These are phyloP conservation scores for Dinomys branickii DNA, from an alignment of 2,113 vertebrate genomes.

Conservation along the genomic window DNA sequence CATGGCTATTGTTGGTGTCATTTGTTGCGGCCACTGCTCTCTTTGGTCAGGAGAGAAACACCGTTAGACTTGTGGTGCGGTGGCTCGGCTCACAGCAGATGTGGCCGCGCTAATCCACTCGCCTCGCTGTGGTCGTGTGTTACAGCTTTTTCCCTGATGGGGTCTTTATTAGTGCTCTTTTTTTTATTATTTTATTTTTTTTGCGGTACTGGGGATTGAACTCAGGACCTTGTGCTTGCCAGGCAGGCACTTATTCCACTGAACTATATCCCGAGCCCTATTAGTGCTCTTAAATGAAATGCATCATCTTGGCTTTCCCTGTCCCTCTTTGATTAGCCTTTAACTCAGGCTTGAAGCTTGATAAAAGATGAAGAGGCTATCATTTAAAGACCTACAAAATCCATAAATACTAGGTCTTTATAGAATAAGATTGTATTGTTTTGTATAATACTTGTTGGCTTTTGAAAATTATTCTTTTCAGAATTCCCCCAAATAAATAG, in stretches of 20 bases:
- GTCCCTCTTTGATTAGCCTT: not conserved
- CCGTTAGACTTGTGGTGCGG: not conserved
- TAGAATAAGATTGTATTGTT: slow-evolving; percentile 19
- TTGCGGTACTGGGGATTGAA: too few species aligned
- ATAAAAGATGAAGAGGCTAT: not conserved
- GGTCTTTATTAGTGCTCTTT: slow-evolving; percentile 15
- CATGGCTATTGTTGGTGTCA: not conserved
- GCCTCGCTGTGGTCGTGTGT: not conserved
- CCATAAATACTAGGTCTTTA: not conserved
- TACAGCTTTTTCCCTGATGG: not conserved
- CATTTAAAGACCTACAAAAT: slow-evolving; percentile 13
- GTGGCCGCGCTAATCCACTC: not conserved
- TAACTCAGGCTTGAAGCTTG: not conserved
- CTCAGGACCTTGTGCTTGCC: too few species aligned
- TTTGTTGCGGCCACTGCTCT: not conserved
- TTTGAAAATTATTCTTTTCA: slow-evolving; percentile 55
- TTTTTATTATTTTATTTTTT: too few species aligned
- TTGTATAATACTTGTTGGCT: slow-evolving; percentile 30
- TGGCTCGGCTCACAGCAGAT: not conserved
- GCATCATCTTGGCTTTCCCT: not conserved
- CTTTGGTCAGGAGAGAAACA: not conserved
- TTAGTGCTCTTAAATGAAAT: slow-evolving; percentile 24
- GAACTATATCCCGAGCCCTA: too few species aligned
- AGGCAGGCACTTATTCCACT: too few species aligned
- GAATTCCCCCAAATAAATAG: slow-evolving; percentile 32